phyloP scores from a whole-genome alignment of 2,888 invertebrate genomes.

The Callimorpha dominula region DNA sequence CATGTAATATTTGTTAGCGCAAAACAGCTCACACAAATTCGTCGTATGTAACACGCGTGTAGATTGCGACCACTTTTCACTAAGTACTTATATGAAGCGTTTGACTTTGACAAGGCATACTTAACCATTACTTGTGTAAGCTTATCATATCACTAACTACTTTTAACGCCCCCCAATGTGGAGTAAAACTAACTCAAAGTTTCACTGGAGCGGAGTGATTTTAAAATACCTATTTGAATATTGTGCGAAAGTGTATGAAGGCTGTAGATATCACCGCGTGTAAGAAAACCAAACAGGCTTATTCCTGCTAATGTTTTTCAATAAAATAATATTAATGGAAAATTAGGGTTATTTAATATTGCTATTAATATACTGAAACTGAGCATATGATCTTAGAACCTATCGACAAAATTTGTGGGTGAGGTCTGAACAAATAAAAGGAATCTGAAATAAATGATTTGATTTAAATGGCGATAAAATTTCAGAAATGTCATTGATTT shows the following conservation, averaged over 20 bases:
- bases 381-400: too few species aligned
- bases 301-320: too few species aligned
- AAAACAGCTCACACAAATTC: slow-evolving; percentile 41
- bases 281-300: not conserved
- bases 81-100: slow-evolving; percentile 70
- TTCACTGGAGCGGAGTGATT: slow-evolving; percentile 18
- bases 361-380: not conserved
- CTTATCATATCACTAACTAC: slow-evolving; percentile 69
- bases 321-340: too few species aligned
- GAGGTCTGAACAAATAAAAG: too few species aligned
- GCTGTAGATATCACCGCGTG: not conserved
- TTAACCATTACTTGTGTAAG: slow-evolving; percentile 68
- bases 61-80: slow-evolving; percentile 54
- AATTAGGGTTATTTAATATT: too few species aligned
- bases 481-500: too few species aligned
- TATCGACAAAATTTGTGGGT: too few species aligned
- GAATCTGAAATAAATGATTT: too few species aligned
- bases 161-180: slow-evolving; percentile 67
- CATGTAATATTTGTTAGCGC: too few species aligned
- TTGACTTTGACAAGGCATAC: slow-evolving; percentile 80
- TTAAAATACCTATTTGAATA: slow-evolving; percentile 17
- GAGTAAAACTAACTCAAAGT: slow-evolving; percentile 48
- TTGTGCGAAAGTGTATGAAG: not conserved
- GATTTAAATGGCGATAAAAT: too few species aligned
- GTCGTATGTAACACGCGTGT: slow-evolving; percentile 51